Conservation (phyloP, 1,140 invertebrate species). For the Meloidogyne floridensis region DNA sequence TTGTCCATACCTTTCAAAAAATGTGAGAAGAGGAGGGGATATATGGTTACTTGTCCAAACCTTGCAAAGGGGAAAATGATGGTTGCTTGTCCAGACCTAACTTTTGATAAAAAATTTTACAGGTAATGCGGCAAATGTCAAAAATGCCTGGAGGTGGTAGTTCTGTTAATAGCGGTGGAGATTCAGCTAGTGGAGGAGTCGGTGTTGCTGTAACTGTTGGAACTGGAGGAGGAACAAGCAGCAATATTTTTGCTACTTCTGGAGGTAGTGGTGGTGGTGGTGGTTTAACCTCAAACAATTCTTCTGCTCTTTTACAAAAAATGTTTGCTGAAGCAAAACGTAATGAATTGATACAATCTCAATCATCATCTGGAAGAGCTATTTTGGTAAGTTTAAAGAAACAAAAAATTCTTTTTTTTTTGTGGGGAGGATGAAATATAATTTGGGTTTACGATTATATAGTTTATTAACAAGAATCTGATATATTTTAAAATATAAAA, state of each 20-base stretch:
- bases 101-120: not conserved
- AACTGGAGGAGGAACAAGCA: not conserved
- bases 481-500: no score
- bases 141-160: constrained; percentile 26
- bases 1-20: no score
- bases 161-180: constrained; percentile 9
- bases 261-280: not conserved
- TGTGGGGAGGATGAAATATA: no score
- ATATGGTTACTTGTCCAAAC: no score
- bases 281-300: constrained; percentile 1
- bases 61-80: no score
- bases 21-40: no score
- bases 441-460: no score
- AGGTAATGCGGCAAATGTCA: constrained; percentile 35
- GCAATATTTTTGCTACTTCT: not conserved
- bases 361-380: not conserved
- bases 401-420: no score
- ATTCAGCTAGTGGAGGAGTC: not conserved
- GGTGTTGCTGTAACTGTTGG: not conserved
- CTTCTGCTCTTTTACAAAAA: constrained; percentile 19
- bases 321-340: not conserved
- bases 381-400: not conserved
- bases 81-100: no score
- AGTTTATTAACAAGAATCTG: no score
- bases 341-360: not conserved